These are phyloP conservation scores for Pterocles gutturalis DNA, from an alignment of 2,113 vertebrate genomes.

Conservation along the genomic window DNA sequence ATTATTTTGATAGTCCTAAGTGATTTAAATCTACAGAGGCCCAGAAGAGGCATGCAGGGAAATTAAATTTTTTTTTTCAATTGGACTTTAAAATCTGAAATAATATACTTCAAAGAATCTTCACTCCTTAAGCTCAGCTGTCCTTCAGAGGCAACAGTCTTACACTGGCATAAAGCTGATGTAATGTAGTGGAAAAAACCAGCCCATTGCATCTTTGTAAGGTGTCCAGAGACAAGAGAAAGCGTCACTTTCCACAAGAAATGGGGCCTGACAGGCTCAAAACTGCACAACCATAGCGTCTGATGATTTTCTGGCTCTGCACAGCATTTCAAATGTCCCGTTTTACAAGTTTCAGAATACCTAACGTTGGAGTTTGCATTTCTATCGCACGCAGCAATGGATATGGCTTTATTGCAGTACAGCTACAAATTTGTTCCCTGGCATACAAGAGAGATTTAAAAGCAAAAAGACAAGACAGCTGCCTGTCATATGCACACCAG, in stretches of 20 bases:
- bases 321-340: background rate
- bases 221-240: background rate
- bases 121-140: background rate
- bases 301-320: background rate
- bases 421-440: background rate
- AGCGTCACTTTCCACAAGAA: conserved; percentile 19
- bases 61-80: background rate
- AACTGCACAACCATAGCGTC: background rate
- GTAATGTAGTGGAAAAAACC: background rate
- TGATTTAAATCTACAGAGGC: background rate
- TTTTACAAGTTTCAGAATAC: background rate
- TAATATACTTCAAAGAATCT: background rate
- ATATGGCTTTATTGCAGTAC: background rate
- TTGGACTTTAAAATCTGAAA: background rate
- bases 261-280: background rate
- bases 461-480: background rate
- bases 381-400: background rate
- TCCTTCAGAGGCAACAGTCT: background rate
- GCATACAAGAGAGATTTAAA: background rate
- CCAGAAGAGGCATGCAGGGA: background rate
- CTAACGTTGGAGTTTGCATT: background rate
- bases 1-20: background rate
- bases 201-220: background rate
- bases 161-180: background rate
- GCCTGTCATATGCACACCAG: background rate